These are phyloP conservation scores for Eutrigla gurnardus DNA, from an alignment of 2,797 vertebrate genomes.

Conservation along the genomic window DNA sequence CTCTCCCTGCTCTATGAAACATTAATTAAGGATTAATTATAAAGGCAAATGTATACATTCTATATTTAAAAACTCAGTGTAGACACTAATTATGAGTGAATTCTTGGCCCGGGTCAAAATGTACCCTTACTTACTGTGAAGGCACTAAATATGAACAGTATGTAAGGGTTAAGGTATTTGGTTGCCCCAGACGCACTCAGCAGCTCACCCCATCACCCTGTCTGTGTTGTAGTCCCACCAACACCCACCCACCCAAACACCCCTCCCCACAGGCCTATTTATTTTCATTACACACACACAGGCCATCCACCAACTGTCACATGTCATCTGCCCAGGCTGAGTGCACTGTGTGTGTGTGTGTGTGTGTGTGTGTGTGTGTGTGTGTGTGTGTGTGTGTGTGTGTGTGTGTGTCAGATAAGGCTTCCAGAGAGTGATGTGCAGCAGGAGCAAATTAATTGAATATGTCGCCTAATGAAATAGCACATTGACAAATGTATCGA, in stretches of 20 bases:
- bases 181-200: constrained; percentile 3
- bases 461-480: constrained; percentile 36
- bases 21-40: too few relatives aligned
- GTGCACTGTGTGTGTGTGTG: neutral
- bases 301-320: constrained; percentile 69
- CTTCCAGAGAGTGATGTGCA: constrained; percentile 41
- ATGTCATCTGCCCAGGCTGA: constrained; percentile 28
- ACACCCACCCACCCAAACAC: constrained; percentile 1
- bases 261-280: constrained; percentile 52
- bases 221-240: neutral
- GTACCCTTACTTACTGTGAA: too few relatives aligned
- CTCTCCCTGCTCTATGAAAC: too few relatives aligned
- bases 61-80: too few relatives aligned
- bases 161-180: neutral
- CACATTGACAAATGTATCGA: constrained; percentile 44
- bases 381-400: neutral
- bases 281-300: constrained; percentile 76
- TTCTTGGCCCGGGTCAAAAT: too few relatives aligned
- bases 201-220: constrained; percentile 4
- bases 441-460: constrained; percentile 40
- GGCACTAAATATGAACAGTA: too few relatives aligned
- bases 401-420: constrained; percentile 4
- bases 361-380: neutral
- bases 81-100: too few relatives aligned
- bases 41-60: too few relatives aligned